These are phyloP conservation scores for Sicus ferrugineus DNA, from an alignment of 2,888 invertebrate genomes.

Conservation along the genomic window DNA sequence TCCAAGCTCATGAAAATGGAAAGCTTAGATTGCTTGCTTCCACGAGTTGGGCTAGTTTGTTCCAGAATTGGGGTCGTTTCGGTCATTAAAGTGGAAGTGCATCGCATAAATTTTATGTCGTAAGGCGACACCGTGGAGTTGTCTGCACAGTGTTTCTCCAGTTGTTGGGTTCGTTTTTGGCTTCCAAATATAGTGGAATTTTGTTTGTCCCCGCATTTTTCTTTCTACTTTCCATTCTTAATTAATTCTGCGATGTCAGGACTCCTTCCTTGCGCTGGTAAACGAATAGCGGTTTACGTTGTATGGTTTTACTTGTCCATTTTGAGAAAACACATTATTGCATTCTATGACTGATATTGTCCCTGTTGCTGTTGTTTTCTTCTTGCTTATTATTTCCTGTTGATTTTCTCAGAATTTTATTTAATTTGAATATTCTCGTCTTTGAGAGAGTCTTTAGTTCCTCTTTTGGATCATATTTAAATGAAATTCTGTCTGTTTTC, in stretches of 20 bases:
- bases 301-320: neutral
- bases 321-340: too few species aligned
- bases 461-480: too few species aligned
- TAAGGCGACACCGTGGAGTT: conserved; percentile 34
- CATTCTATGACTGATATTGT: too few species aligned
- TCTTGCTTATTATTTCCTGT: neutral
- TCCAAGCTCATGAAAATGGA: neutral
- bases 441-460: too few species aligned
- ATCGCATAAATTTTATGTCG: conserved; percentile 37
- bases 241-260: conserved; percentile 1
- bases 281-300: too few species aligned
- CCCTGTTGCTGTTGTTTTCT: conserved; percentile 17
- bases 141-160: neutral
- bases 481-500: too few species aligned
- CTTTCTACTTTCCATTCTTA: conserved; percentile 20
- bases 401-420: neutral
- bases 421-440: too few species aligned
- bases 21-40: neutral
- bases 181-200: neutral
- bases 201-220: neutral
- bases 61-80: conserved; percentile 2
- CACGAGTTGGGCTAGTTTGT: neutral
- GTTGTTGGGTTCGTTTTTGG: neutral
- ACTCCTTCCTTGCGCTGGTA: neutral
- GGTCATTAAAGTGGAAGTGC: conserved; percentile 37